These are phyloP conservation scores for Cydia strobilella DNA, from an alignment of 1,140 invertebrate species.

Conservation along the genomic window DNA sequence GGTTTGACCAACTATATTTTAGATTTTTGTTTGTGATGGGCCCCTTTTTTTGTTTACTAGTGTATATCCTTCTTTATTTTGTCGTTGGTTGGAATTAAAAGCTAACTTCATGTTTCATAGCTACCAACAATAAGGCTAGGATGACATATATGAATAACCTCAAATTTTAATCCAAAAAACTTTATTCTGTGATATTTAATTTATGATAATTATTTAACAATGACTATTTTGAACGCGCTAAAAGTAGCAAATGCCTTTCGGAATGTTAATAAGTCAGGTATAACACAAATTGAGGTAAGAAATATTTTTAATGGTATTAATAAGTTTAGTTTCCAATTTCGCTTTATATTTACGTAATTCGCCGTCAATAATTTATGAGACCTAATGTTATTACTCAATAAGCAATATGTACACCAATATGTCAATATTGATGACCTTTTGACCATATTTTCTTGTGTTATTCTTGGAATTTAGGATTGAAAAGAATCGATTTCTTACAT, in stretches of 20 bases:
- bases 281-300: conserved; percentile 57
- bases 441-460: not conserved
- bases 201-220: conserved; percentile 46
- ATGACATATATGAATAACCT: conserved; percentile 30
- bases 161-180: conserved; percentile 27
- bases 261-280: conserved; percentile 46
- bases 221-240: conserved; percentile 63
- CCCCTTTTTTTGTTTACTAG: too few relatives aligned
- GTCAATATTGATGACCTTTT: not conserved
- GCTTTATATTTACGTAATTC: conserved; percentile 57
- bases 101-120: conserved; percentile 40
- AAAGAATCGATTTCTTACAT: not conserved
- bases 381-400: too few relatives aligned
- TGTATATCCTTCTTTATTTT: not conserved
- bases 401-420: not conserved
- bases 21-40: too few relatives aligned
- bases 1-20: too few relatives aligned
- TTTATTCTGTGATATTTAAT: conserved; percentile 48
- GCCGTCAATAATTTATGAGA: not conserved
- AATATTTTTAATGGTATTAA: conserved; percentile 12
- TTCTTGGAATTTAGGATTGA: not conserved
- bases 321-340: not conserved
- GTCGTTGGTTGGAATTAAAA: not conserved
- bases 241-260: conserved; percentile 51
- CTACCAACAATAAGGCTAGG: not conserved